Evolutionary conservation across 2,797 vertebrate genomes (phyloP), one percentile per base, ranked within the genome.

Genomic region (Leuciscus waleckii): DNA sequence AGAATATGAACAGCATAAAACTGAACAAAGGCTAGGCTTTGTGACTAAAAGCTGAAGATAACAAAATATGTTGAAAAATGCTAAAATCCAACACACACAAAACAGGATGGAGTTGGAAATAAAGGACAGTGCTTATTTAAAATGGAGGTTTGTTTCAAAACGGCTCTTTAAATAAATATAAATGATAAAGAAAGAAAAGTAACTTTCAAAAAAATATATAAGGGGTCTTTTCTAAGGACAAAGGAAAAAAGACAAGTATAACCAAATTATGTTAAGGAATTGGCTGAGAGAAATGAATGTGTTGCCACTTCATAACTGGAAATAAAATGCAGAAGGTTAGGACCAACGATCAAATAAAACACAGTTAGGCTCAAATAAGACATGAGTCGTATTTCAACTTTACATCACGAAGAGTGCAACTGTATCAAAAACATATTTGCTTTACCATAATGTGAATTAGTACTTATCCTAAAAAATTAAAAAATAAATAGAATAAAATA

Each of bases 1-100:
- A 3, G 5, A 69, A 61, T 19, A 49, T 83, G 81, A 75, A 83
- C 56, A 37, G 17, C 68, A 68, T 35, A 83, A 82, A 10, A 49
- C 41, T 37, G 8, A 74, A 46, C 41, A 58, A 61, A 63, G 14
- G 26, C 13, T 29, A 21, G 21, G 39, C 39, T 74, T 83, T 43
- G 13, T 49, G 39, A 49, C 39, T 32, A 63, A 82, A 82, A 61
- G 19, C 39, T 21, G 9, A 37, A 26, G 21, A 43, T 58, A 2
- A 78, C 26, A 35, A 70, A 56, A 54, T 41, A 14, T 39, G 43
- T 39, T n/a, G 14, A 32, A 65, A 51, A 63, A 26, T 39, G 16
- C 46, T 54, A 5, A 76, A 83, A 75, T 65, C 14, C 26, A 17
- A 73, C 13, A 74, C 29, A 23, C 11, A 29, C 26, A 54, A 9